These are phyloP conservation scores for Amblyopsis hoosieri DNA, from an alignment of 2,797 vertebrate genomes.

Conservation along the genomic window DNA sequence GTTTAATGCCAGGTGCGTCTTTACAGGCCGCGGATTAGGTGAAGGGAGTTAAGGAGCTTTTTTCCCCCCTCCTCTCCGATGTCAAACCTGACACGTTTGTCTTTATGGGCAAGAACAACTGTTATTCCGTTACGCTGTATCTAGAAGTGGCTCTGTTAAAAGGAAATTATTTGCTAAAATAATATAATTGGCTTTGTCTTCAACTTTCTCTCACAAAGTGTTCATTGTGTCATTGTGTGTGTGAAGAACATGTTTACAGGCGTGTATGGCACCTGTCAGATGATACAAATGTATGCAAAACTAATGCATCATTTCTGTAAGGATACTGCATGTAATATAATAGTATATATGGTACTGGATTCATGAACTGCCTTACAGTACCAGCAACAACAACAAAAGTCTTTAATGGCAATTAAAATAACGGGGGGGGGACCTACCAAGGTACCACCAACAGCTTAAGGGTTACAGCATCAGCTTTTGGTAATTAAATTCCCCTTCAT, in stretches of 20 bases:
- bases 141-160: conserved; percentile 52
- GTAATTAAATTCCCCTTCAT: conserved; percentile 80
- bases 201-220: conserved; percentile 13
- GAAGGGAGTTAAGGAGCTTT: conserved; percentile 57
- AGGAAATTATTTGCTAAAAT: conserved; percentile 44
- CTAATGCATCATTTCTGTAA: no score
- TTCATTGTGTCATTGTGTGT: conserved; percentile 21
- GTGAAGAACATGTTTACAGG: conserved; percentile 7
- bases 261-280: no score
- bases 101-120: conserved; percentile 53
- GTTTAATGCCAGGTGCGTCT: conserved; percentile 88
- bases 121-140: conserved; percentile 51
- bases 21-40: conserved; percentile 79
- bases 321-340: no score
- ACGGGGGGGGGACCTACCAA: conserved; percentile 35
- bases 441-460: conserved; percentile 56
- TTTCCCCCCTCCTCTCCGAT: conserved; percentile 62
- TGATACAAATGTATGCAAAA: no score
- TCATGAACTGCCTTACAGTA: not conserved
- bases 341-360: no score
- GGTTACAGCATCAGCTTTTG: conserved; percentile 55
- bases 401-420: not conserved
- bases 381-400: not conserved
- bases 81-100: conserved; percentile 80
- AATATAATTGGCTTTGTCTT: conserved; percentile 23